Conservation (phyloP, 2,113 vertebrate genomes). For the Ramphastos sulfuratus region DNA sequence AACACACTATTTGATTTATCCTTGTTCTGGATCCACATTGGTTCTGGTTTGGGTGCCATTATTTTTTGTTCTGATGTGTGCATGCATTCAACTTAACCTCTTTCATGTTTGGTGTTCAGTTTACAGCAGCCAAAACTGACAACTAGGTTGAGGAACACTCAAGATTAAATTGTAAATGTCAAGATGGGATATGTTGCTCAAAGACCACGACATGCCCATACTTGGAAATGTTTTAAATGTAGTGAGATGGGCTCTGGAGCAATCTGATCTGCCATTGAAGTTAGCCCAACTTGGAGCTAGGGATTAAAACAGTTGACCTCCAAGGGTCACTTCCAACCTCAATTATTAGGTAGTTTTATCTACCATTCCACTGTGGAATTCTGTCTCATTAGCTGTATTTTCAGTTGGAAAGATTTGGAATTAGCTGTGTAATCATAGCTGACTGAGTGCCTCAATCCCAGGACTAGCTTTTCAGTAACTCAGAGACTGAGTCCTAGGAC, state of each 20-base stretch:
- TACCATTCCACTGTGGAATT: background rate
- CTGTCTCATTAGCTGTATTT: background rate
- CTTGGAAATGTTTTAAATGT: background rate
- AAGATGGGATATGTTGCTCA: background rate
- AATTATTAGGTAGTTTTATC: background rate
- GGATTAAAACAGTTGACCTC: constrained; percentile 31
- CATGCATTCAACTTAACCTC: background rate
- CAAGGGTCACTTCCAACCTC: background rate
- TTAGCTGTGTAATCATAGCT: background rate
- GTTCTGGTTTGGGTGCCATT: background rate
- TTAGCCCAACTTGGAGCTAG: background rate
- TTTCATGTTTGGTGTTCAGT: background rate
- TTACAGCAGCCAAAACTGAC: background rate
- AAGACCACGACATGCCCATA: background rate
- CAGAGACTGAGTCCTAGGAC: background rate
- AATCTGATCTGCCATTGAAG: background rate
- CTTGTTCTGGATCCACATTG: background rate
- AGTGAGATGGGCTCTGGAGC: background rate
- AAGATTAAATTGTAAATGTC: background rate
- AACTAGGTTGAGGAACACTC: background rate
- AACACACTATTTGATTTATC: background rate
- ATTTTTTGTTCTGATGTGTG: background rate
- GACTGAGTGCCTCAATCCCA: background rate
- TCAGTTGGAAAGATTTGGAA: background rate
- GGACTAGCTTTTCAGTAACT: too few relatives aligned